A percentile compares a stretch with the other conserved stretches of the same genome.
Conservation (phyloP, 2,113 vertebrate species). For the Brevimyrus niger region DNA sequence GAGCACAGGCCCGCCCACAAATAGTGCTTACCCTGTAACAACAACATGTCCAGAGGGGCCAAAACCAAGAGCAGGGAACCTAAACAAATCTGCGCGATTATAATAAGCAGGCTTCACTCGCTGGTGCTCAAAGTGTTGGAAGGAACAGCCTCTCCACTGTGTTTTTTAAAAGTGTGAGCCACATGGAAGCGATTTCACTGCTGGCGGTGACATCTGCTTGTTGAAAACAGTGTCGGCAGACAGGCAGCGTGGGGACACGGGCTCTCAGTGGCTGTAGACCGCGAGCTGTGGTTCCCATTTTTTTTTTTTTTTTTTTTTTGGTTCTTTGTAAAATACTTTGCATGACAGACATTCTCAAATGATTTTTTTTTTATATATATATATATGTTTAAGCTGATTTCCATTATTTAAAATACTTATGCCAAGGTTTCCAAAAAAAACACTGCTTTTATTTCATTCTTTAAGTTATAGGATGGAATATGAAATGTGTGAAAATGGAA, state of each 20-base stretch:
- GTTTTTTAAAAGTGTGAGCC: constrained; percentile 2
- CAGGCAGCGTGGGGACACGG: not conserved
- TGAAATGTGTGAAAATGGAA: constrained; percentile 40
- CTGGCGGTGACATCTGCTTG: not conserved
- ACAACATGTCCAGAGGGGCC: constrained; percentile 3
- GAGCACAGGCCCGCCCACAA: not conserved
- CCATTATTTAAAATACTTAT: not conserved
- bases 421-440: not conserved
- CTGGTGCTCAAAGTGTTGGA: not conserved
- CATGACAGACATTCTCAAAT: constrained; percentile 5
- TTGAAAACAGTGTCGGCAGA: not conserved
- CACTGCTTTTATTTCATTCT: not conserved
- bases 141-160: constrained; percentile 1
- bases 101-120: constrained; percentile 4
- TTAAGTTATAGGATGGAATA: not conserved
- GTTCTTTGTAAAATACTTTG: constrained; percentile 12
- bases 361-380: not conserved
- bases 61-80: constrained; percentile 8
- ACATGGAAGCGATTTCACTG: constrained; percentile 4
- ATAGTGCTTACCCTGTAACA: constrained; percentile 16
- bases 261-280: constrained; percentile 78
- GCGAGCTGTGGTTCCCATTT: constrained; percentile 39
- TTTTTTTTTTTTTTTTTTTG: not conserved
- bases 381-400: not conserved
- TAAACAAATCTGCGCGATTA: constrained; percentile 6